Evolutionary conservation across 1,140 invertebrate species (phyloP), one percentile per base, ranked within the genome.

Genomic region (Lordiphosa stackelbergi): DNA sequence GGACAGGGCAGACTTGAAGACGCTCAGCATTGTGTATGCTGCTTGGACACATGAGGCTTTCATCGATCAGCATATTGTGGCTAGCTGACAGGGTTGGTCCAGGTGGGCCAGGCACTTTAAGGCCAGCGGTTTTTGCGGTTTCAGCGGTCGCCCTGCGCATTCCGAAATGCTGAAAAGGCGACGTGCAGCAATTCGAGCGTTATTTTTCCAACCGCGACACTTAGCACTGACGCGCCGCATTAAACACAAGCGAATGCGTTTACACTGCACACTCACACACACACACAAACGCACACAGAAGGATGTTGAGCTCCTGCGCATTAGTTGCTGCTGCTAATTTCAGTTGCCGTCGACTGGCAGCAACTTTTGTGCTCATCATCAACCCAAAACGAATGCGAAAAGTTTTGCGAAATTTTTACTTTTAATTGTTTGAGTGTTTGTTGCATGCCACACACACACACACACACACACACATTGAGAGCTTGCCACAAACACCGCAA

Each of bases 351-450:
- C 65, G 64, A 42, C 53, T 47, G 62, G 53, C 68, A 45, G 52
- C 73, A 72, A 78, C 64, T 72, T 66, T 66, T 46, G 47, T 63
- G 69, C 51, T 61, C 69, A 73, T 78, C 74, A 79, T 79, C 66
- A 73, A 79, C 74, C 56, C 74, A 79, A 79, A 79, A 79, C 69
- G 59, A 79, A 79, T 79, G 69, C 74, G 69, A 69, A 79, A 79
- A 79, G 69, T 79, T 69, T 79, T 74, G 52, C 61, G 58, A 52
- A 79, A 79, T 79, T 79, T 79, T 79, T 73, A 79, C 74, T 79
- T 79, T 79, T 79, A 79, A 79, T 79, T 79, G 74, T 78, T 79
- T 70, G 74, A 79, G 74, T 79, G 70, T 79, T 79, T 73, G 66
- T 45, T 66, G 61, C 54, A 52, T 49, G 40, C 66, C 52, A 66